phyloP scores from a whole-genome alignment of 2,888 invertebrate genomes.

The Chaetoderma sp. region DNA sequence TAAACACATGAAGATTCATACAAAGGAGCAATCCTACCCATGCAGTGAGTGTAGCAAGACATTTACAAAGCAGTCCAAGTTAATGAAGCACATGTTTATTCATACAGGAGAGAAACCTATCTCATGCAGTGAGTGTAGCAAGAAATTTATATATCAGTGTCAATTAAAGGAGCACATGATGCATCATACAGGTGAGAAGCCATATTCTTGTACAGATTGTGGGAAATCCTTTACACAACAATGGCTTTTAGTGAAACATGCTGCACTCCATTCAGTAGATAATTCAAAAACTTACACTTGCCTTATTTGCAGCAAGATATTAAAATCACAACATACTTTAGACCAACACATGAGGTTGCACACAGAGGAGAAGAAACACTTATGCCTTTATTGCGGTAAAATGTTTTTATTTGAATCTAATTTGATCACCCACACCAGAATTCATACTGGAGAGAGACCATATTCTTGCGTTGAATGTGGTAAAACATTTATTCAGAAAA shows the following conservation, averaged over 20 bases:
- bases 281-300: too few species aligned
- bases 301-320: too few species aligned
- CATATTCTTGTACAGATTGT: background rate
- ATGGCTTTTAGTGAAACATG: too few species aligned
- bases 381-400: too few species aligned
- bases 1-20: background rate
- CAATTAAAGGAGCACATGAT: background rate
- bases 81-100: background rate
- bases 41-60: background rate
- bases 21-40: too few species aligned
- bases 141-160: background rate
- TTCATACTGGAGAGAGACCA: background rate
- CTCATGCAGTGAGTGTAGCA: background rate
- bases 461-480: background rate
- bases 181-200: background rate
- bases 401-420: too few species aligned
- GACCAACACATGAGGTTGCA: too few species aligned
- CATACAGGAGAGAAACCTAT: slow-evolving; percentile 5
- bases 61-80: background rate
- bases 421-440: background rate
- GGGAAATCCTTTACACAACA: background rate
- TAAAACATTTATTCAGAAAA: background rate
- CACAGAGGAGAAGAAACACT: too few species aligned
- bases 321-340: too few species aligned
- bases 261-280: too few species aligned